Evolutionary conservation across 2,113 vertebrate species (phyloP).

Genomic region (Candoia aspera): DNA sequence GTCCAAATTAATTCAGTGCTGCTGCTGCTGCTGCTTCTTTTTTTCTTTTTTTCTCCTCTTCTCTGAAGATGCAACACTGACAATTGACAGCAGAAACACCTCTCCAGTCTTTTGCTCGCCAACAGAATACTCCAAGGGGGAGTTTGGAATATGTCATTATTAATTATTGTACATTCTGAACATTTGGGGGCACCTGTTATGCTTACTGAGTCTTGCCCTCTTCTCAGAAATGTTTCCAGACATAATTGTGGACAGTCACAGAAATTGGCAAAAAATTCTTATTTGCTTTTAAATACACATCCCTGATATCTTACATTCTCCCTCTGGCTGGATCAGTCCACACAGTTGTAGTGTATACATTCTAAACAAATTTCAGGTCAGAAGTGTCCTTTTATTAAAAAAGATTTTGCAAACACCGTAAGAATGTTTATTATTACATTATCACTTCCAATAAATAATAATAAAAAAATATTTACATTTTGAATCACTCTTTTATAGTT

Average conservation of each 20-base stretch:
- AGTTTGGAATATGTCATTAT: background rate
- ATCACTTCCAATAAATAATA: background rate
- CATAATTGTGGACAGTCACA: background rate
- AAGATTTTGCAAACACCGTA: background rate
- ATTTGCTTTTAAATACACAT: background rate
- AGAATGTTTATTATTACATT: background rate
- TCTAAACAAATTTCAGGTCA: background rate
- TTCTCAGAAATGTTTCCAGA: background rate
- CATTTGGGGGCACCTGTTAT: background rate
- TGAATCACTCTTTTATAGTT: background rate
- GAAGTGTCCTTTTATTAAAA: background rate
- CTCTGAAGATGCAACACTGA: background rate
- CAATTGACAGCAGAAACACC: background rate
- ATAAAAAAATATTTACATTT: background rate
- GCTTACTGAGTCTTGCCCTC: background rate
- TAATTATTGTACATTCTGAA: constrained; percentile 11
- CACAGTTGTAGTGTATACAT: background rate
- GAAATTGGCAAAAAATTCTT: background rate
- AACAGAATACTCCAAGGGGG: background rate
- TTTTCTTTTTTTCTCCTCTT: background rate
- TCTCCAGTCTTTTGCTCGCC: background rate
- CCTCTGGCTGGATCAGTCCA: background rate
- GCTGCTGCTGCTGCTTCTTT: background rate
- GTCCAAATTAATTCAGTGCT: background rate
- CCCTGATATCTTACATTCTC: background rate